Evolutionary conservation across 1,140 invertebrate species (phyloP).

Genomic region (Daktulosphaira vitifoliae): DNA sequence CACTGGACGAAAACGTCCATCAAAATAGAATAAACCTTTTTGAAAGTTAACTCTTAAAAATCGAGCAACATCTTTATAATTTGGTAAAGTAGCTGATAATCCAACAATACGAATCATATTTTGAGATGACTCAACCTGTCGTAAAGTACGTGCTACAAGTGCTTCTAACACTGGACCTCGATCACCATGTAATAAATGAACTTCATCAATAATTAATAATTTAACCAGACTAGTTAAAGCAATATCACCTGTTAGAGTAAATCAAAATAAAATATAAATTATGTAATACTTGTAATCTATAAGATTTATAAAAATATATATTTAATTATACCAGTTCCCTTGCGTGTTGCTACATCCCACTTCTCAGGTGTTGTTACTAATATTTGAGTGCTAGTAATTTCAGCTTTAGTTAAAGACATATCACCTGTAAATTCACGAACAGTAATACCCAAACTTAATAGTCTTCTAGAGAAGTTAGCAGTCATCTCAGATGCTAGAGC

Average conservation of each 20-base stretch:
- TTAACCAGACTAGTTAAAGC: constrained; percentile 83
- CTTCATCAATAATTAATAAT: constrained; percentile 96
- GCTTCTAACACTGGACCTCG: constrained; percentile 96
- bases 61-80: constrained; percentile 91
- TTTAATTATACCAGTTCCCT: constrained; percentile 55
- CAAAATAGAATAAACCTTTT: constrained; percentile 93
- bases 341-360: constrained; percentile 98
- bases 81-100: constrained; percentile 93
- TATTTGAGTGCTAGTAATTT: constrained; percentile 95
- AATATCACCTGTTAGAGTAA: constrained; percentile 62
- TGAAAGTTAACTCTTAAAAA: constrained; percentile 91
- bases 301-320: not conserved
- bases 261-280: constrained; percentile 12
- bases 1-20: constrained; percentile 90
- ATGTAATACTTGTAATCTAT: too few relatives aligned
- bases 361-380: constrained; percentile 98
- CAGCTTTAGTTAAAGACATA: constrained; percentile 91
- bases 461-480: constrained; percentile 76
- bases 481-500: constrained; percentile 98
- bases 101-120: constrained; percentile 97
- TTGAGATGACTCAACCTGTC: constrained; percentile 90
- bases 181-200: constrained; percentile 94
- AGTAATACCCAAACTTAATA: constrained; percentile 62
- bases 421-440: constrained; percentile 95
- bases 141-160: constrained; percentile 86